Percentiles rank a stretch among this genome's conserved stretches.
Conservation (phyloP, 92 coral and sea anemone species). For the Pocillopora meandrina region DNA sequence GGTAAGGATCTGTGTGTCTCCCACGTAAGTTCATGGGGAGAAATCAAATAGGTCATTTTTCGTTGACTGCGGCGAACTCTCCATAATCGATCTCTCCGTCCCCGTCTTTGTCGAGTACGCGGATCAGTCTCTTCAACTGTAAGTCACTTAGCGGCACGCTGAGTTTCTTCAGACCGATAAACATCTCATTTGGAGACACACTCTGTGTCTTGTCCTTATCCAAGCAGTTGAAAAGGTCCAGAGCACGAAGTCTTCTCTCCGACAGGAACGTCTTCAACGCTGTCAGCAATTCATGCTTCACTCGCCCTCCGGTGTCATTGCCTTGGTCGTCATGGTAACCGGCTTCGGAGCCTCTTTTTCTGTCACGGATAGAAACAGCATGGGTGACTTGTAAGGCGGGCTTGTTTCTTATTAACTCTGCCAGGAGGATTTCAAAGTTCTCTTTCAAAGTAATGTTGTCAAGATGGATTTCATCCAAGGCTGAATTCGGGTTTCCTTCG, state of each 20-base stretch:
- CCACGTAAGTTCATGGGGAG: no score
- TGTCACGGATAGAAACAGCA: constrained; percentile 5
- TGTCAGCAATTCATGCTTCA: constrained; percentile 50
- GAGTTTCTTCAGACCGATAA: constrained; percentile 51
- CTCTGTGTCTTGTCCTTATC: constrained; percentile 64
- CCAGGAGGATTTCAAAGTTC: constrained; percentile 35
- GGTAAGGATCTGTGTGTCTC: no score
- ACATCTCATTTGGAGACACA: constrained; percentile 61
- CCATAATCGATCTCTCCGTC: constrained; percentile 67
- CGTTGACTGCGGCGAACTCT: constrained; percentile 71
- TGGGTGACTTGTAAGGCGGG: constrained; percentile 45
- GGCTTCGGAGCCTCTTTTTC: constrained; percentile 16
- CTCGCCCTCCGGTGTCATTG: constrained; percentile 2
- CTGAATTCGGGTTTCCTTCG: constrained; percentile 54
- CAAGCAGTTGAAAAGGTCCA: constrained; percentile 75
- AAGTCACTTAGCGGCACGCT: constrained; percentile 66
- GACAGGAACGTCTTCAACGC: constrained; percentile 64
- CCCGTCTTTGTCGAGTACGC: constrained; percentile 61
- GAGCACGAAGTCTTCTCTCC: constrained; percentile 68
- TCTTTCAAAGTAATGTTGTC: constrained; percentile 54
- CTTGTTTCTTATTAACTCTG: constrained; percentile 28
- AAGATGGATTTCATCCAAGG: constrained; percentile 61
- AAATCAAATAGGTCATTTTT: background rate
- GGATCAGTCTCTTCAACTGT: constrained; percentile 55
- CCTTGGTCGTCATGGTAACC: constrained; percentile 11